These are phyloP conservation scores for Vicugna pacos DNA, from an alignment of 2,113 vertebrate species.

Conservation along the genomic window DNA sequence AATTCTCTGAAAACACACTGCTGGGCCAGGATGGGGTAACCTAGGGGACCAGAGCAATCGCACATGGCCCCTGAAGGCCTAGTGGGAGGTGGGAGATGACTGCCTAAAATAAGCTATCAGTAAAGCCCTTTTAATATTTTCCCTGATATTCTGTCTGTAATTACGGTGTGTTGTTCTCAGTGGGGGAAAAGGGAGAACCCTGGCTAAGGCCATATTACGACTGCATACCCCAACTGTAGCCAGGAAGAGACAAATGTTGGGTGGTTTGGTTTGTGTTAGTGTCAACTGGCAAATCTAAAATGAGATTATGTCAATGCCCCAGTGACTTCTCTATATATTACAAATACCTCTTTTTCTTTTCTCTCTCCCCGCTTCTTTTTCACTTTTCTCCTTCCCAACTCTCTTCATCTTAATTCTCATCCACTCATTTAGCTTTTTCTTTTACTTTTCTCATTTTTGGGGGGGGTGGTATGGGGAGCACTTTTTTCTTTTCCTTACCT, in stretches of 20 bases:
- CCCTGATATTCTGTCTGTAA: background rate
- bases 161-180: background rate
- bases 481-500: background rate
- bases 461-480: background rate
- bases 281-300: constrained; percentile 29
- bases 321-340: background rate
- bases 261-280: constrained; percentile 3
- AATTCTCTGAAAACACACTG: constrained; percentile 32
- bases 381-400: background rate
- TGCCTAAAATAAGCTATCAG: background rate
- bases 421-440: background rate
- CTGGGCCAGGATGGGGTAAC: background rate
- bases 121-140: background rate
- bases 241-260: constrained; percentile 13
- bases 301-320: background rate
- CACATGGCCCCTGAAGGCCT: background rate
- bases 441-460: background rate
- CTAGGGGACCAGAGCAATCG: background rate
- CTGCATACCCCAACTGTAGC: background rate
- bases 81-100: background rate
- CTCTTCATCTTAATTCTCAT: background rate
- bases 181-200: background rate
- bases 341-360: background rate
- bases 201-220: background rate
- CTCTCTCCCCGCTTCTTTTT: background rate